Evolutionary conservation across 2,888 invertebrate species (phyloP).

Genomic region (Ichneumon xanthorius): DNA sequence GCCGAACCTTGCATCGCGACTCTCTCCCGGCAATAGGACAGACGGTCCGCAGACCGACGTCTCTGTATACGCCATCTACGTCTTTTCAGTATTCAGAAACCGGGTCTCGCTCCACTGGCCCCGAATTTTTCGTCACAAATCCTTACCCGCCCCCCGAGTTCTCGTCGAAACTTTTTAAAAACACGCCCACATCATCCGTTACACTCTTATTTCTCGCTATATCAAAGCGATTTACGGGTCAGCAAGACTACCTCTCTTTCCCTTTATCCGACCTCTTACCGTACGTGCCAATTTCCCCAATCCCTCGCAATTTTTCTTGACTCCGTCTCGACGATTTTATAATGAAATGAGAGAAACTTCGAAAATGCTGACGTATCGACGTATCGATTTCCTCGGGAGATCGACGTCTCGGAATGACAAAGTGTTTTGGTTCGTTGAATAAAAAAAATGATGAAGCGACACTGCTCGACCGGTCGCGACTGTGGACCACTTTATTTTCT

Average conservation of each 20-base stretch:
- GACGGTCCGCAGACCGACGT: conserved; percentile 1
- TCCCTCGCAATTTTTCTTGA: not conserved
- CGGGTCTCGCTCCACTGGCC: conserved; percentile 58
- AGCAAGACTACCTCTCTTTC: conserved; percentile 20
- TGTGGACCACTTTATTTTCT: not conserved
- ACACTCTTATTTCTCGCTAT: conserved; percentile 60
- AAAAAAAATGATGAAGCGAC: not conserved
- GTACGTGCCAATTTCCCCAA: conserved; percentile 7
- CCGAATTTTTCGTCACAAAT: conserved; percentile 58
- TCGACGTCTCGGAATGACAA: not conserved
- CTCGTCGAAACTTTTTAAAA: conserved; percentile 35
- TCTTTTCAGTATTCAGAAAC: conserved; percentile 33
- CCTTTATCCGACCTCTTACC: not conserved
- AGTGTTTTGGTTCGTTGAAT: not conserved
- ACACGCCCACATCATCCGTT: conserved; percentile 47
- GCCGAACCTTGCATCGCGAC: conserved; percentile 55
- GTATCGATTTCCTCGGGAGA: not conserved
- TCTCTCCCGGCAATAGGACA: conserved; percentile 15
- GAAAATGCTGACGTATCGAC: not conserved
- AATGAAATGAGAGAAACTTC: not conserved
- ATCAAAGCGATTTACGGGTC: conserved; percentile 49
- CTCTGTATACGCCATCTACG: not conserved
- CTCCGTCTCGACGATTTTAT: conserved; percentile 7
- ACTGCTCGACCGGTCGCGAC: not conserved
- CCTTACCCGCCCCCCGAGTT: not conserved